Base-by-base conservation (phyloP, 2,113 vertebrate species). In the Phasianus colchicus region DNA sequence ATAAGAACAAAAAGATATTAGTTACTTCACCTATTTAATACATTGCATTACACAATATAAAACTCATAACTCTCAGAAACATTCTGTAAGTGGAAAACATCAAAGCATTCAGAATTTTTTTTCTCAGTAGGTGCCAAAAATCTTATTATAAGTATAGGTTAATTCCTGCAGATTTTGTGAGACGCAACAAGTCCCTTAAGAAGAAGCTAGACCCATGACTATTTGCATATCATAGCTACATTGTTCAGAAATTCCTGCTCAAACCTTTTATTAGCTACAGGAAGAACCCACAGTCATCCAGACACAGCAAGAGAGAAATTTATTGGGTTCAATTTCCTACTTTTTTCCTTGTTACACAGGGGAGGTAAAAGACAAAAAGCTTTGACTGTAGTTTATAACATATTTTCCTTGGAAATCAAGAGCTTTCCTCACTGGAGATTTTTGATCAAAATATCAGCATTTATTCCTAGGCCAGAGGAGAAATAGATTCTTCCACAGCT, bases 191-290 rank as follows among this genome's bases (percentile, higher is more conserved):
- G 42, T 29, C 29, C 21, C 65, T 61, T 36, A 61, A 65, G 34
- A 30, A 69, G 36, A 75, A 54, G 13, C 3, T 32, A 50, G 38
- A n/a, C 30, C 86, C 12, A 21, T 4, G 6, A 40, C 22, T 50
- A 11, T 52, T 47, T 0, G 0, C 19, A 30, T 73, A 45, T 20
- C 17, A 43, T 15, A 65, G 30, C 29, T 69, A 16, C 36, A 13
- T 73, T 48, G 24, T 42, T 73, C 64, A 66, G 67, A 38, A 71
- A 38, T 0, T 1, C n/a, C n/a, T 82, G 22, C 32, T 10, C 16
- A 47, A 40, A 65, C 21, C 64, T 90, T 54, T 9, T 30, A 11
- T 21, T 65, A 45, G 4, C 20, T 76, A 8, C 24, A 0, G 0
- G 38, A 71, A 87, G 40, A 87, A 60, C 0, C 1, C 40, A 64